Percentiles rank a stretch among this genome's conserved stretches.
Conservation (phyloP, 2,797 vertebrate species). For the Pseudochirops corinnae region DNA sequence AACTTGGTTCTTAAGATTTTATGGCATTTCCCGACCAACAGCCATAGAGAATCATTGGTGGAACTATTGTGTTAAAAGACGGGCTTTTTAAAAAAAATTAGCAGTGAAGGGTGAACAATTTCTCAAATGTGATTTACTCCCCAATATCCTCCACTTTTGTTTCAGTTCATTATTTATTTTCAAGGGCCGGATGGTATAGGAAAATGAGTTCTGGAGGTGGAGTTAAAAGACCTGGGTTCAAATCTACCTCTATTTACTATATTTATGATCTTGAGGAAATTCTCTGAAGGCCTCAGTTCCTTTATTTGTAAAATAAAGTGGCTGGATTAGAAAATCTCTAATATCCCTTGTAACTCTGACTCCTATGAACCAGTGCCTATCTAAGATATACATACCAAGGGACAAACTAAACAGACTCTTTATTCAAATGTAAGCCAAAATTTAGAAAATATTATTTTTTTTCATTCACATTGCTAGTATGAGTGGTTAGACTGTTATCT, state of each 20-base stretch:
- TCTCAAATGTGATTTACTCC: background rate
- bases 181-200: background rate
- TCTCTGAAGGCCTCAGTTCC: background rate
- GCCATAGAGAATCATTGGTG: background rate
- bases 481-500: background rate
- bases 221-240: conserved; percentile 2
- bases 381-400: background rate
- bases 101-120: background rate
- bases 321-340: background rate
- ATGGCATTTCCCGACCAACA: background rate
- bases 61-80: background rate
- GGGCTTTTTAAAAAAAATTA: background rate
- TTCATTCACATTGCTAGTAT: background rate
- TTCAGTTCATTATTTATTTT: background rate
- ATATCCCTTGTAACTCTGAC: background rate
- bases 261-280: conserved; percentile 12
- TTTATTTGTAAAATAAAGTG: conserved; percentile 26
- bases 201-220: conserved; percentile 30
- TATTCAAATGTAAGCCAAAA: background rate
- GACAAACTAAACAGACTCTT: background rate
- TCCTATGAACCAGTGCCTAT: background rate
- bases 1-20: background rate
- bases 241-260: conserved; percentile 19
- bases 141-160: background rate
- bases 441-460: background rate